Base-by-base conservation (phyloP, 2,113 vertebrate species). In the cattle (Bos taurus) region DNA sequence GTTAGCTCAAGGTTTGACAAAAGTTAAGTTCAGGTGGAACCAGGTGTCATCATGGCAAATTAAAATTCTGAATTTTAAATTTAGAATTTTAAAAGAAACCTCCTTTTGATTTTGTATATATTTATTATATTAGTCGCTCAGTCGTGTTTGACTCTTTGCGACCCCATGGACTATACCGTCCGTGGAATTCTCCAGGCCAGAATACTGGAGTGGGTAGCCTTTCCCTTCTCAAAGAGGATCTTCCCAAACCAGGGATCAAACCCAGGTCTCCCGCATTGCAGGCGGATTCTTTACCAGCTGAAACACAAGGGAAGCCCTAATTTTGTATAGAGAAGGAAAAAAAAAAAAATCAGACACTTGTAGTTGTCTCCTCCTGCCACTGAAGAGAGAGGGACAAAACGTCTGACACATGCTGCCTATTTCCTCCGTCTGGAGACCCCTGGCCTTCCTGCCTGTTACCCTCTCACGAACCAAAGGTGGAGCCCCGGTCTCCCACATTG, bases 381-480 rank as follows among this genome's bases (percentile, higher is more conserved):
- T 67, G 15, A 9, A n/a, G 62, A n/a, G 62, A 64, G 15, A 33
- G 62, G 17, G 1, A 17, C 1, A 19, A 67, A 9, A n/a, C 3
- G 7, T 19, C 30, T 67, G 62, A 67, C 16, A 1, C 33, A 19
- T 9, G 16, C 30, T 9, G 15, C 62, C 62, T 19, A 2, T 17
- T 17, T 19, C 33, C 33, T 67, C 62, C 1, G 0, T 9, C 14
- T 64, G 62, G 62, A 64, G 62, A 64, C 30, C 30, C 16, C 33
- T n/a, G 62, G 7, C 62, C 62, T 9, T 17, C 33, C 16, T n/a
- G 33, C 33, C 62, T 64, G 15, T 64, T n/a, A 64, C 7, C 33
- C 7, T n/a, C 16, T 19, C 62, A 9, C 2, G 1, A n/a, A 0
- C 62, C 62, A 67, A 2, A 6, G 62, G 4, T 19, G 4, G 7